Percentiles rank a stretch among this genome's conserved stretches.
phyloP scores from a whole-genome alignment of 2,888 invertebrate genomes.

The Heliothis peltigera region DNA sequence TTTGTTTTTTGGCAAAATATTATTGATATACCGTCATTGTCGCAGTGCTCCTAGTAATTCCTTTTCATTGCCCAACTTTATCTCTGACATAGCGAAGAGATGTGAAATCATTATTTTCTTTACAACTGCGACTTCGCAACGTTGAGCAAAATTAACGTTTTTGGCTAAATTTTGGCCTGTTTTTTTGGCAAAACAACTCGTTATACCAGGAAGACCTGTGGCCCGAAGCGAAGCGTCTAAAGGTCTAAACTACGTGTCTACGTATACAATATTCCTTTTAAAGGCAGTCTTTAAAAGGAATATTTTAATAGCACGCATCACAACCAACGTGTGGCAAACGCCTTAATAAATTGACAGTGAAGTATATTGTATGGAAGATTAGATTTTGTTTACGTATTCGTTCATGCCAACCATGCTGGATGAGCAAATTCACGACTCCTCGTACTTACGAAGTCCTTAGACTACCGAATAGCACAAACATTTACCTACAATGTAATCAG shows the following conservation, averaged over 20 bases:
- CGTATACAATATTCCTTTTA: constrained; percentile 78
- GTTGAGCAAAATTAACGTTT: constrained; percentile 61
- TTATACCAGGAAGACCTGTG: constrained; percentile 82
- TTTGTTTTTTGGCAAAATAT: constrained; percentile 61
- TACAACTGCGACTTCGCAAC: constrained; percentile 47
- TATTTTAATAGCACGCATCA: constrained; percentile 86
- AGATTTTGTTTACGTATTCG: constrained; percentile 79
- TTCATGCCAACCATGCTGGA: constrained; percentile 84
- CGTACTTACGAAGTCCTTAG: constrained; percentile 10
- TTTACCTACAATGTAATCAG: not conserved
- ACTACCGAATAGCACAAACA: not conserved
- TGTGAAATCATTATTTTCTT: constrained; percentile 12
- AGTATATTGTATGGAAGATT: constrained; percentile 80
- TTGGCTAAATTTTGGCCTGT: constrained; percentile 79
- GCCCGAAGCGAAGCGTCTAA: constrained; percentile 87
- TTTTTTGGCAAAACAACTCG: constrained; percentile 80
- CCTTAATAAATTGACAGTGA: constrained; percentile 87
- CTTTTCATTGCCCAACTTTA: constrained; percentile 30
- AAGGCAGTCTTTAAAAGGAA: constrained; percentile 60
- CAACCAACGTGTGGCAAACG: constrained; percentile 88
- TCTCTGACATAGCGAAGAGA: constrained; percentile 21
- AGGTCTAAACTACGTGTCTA: constrained; percentile 87
- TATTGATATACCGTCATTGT: constrained; percentile 45
- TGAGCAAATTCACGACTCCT: constrained; percentile 32
- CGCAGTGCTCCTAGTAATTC: constrained; percentile 43